Evolutionary conservation across 2,797 vertebrate species (phyloP), one percentile per base, ranked within the genome.

Genomic region (Anisognathus igniventris): DNA sequence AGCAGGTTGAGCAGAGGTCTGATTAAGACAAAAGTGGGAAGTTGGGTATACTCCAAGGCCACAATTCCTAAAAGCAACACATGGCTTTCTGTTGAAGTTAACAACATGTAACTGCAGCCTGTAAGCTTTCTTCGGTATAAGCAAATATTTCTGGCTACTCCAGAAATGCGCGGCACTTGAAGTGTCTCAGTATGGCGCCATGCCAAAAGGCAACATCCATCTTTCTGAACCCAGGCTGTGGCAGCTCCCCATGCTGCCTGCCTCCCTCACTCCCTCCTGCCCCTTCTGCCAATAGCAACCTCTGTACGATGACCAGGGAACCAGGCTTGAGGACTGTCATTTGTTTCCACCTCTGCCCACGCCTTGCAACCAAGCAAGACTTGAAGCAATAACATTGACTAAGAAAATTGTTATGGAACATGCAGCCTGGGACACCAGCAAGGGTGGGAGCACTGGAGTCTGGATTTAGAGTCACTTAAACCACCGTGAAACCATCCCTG

Each of bases 241-340:
- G 28, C 21, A 82, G 47, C 4, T 57, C 18, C 12, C 13, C 2
- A 4, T 8, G 39, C 25, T 3, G 4, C 20, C 47, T 53, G 54
- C 7, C 14, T 27, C 13, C 44, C 6, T 25, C 0, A 0, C 17
- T 58, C 25, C 20, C 44, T 85, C 28, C 37, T 62, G 31, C 17
- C n/a, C 19, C 33, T 74, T 45, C 65, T 80, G 44, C 21, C 58
- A 62, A 24, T 23, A 42, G 5, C 0, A 0, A 24, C 33, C 8
- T 66, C 40, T 42, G 37, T 28, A 9, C 0, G 0, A 21, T 22
- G 45, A 56, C 14, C 0, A 1, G 21, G 12, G 25, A 16, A 70
- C 24, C 10, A 44, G 11, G 22, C 15, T 54, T 0, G 0, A 40
- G 48, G 28, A 20, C 37, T 51, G 15, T 9, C 10, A 22, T 48